Evolutionary conservation across 2,797 vertebrate species (phyloP).

Genomic region (Myotis daubentonii): DNA sequence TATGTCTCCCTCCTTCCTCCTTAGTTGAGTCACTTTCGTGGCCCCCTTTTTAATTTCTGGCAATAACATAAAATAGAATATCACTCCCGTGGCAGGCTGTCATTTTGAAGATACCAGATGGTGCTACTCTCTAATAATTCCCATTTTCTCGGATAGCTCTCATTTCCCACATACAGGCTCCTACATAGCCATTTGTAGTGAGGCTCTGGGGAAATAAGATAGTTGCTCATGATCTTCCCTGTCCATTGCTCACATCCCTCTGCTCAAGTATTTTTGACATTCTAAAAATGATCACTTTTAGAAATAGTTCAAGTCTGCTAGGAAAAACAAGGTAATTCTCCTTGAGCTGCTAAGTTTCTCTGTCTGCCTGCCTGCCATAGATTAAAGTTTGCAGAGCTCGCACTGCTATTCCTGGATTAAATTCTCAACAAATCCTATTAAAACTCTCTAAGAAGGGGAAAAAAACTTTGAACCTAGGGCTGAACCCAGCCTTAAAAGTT

Average conservation of each 20-base stretch:
- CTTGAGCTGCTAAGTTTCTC: slow-evolving; percentile 21
- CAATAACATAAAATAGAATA: slow-evolving; percentile 26
- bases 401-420: slow-evolving; percentile 55
- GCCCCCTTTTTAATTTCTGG: slow-evolving; percentile 39
- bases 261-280: slow-evolving; percentile 31
- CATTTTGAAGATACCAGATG: slow-evolving; percentile 40
- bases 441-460: slow-evolving; percentile 40
- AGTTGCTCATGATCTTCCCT: not conserved
- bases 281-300: slow-evolving; percentile 50
- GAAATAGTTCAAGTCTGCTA: slow-evolving; percentile 32
- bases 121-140: not conserved
- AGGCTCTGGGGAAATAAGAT: slow-evolving; percentile 9
- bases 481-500: slow-evolving; percentile 51
- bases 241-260: not conserved
- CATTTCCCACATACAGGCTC: not conserved
- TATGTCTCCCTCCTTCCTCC: not conserved
- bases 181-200: not conserved
- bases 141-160: not conserved
- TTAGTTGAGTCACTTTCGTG: not conserved
- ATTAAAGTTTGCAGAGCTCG: slow-evolving; percentile 51
- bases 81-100: not conserved
- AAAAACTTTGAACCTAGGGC: slow-evolving; percentile 50
- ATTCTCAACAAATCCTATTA: slow-evolving; percentile 50
- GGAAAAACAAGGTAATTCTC: slow-evolving; percentile 8
- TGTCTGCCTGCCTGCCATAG: slow-evolving; percentile 8